Percentiles rank a stretch among this genome's conserved stretches.
These are phyloP conservation scores for Mionectes olivaceus DNA, from an alignment of 2,797 vertebrate species.

Conservation along the genomic window DNA sequence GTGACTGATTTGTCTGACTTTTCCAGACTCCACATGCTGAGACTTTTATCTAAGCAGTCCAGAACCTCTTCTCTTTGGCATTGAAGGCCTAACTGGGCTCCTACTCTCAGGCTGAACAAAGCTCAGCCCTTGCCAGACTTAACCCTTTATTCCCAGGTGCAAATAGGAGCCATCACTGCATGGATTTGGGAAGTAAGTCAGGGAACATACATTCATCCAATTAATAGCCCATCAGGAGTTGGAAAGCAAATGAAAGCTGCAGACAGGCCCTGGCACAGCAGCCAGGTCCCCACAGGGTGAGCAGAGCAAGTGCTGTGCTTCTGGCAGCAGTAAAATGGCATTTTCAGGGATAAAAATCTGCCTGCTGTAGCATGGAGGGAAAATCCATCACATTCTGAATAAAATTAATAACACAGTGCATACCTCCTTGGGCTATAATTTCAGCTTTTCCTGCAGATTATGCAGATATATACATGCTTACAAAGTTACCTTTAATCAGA, in stretches of 20 bases:
- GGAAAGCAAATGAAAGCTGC: slow-evolving; percentile 11
- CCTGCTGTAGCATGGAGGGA: neutral
- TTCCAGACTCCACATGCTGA: neutral
- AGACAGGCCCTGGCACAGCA: slow-evolving; percentile 4
- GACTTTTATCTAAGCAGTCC: neutral
- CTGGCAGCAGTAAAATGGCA: neutral
- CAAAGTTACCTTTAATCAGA: neutral
- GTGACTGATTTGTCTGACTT: slow-evolving; percentile 16
- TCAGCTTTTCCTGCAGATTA: neutral
- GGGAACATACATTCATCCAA: neutral
- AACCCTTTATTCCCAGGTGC: neutral
- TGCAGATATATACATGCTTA: neutral
- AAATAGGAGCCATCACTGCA: neutral
- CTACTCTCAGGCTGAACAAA: neutral
- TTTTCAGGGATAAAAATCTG: neutral
- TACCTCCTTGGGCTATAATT: neutral
- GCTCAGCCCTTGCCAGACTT: slow-evolving; percentile 8
- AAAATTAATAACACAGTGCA: neutral
- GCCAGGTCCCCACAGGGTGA: neutral
- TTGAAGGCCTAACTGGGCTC: neutral
- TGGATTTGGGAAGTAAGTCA: neutral
- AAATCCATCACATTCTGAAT: neutral
- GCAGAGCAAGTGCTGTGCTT: neutral
- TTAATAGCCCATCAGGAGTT: neutral
- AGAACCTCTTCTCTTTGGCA: neutral